Evolutionary conservation across 2,113 vertebrate species (phyloP).

Genomic region (Cyprinus carpio): DNA sequence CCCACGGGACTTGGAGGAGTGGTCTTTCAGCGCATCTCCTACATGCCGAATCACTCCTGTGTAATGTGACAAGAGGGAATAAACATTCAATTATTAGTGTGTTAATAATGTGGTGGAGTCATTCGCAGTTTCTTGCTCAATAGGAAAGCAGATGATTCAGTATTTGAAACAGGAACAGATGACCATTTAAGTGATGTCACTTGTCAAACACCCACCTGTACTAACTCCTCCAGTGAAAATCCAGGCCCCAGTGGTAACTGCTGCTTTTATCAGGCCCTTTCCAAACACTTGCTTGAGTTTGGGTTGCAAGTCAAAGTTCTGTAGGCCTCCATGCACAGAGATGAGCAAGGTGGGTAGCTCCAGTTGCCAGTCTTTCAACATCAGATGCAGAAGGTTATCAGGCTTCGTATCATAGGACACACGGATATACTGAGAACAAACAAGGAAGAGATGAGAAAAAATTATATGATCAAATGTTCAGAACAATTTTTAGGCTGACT

Average conservation of each 20-base stretch:
- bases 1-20: slow-evolving; percentile 94
- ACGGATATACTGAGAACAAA: slow-evolving; percentile 83
- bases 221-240: slow-evolving; percentile 83
- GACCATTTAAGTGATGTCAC: neutral
- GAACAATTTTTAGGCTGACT: neutral
- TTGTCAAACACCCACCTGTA: slow-evolving; percentile 58
- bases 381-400: slow-evolving; percentile 89
- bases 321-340: slow-evolving; percentile 93
- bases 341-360: slow-evolving; percentile 94
- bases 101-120: slow-evolving; percentile 9
- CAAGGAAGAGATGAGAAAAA: neutral
- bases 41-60: slow-evolving; percentile 94
- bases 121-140: neutral
- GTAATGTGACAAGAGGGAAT: neutral
- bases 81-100: neutral
- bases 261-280: slow-evolving; percentile 95
- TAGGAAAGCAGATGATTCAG: neutral
- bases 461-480: neutral
- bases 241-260: slow-evolving; percentile 95
- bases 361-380: slow-evolving; percentile 96
- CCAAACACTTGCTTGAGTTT: slow-evolving; percentile 98
- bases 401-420: slow-evolving; percentile 91
- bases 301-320: slow-evolving; percentile 94
- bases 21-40: slow-evolving; percentile 95
- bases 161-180: neutral